A percentile compares a stretch with the other conserved stretches of the same genome.
Evolutionary conservation across 2,113 vertebrate species (phyloP).

Genomic region (Tapirus terrestris): DNA sequence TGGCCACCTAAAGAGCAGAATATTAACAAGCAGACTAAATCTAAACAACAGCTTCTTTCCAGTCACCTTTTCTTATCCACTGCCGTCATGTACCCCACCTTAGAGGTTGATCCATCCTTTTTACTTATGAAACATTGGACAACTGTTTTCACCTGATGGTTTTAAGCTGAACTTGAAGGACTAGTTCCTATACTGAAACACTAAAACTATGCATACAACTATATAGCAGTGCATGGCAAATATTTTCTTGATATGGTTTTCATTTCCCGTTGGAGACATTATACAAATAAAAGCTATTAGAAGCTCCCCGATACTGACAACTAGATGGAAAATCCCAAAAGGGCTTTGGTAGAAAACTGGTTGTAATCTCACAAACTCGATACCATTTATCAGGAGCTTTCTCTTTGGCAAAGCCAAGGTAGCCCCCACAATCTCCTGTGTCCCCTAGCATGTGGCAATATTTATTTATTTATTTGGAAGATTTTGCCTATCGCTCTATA

Average conservation of each 20-base stretch:
- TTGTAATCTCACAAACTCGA: background rate
- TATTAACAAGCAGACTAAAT: background rate
- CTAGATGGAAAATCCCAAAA: background rate
- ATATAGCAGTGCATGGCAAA: background rate
- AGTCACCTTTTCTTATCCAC: background rate
- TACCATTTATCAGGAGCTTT: background rate
- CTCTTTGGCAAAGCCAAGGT: background rate
- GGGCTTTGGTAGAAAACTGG: background rate
- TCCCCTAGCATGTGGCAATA: slow-evolving; percentile 79
- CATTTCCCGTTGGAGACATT: background rate
- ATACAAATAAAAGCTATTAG: background rate
- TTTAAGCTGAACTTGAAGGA: background rate
- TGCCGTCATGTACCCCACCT: background rate
- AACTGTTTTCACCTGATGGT: background rate
- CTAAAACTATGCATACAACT: background rate
- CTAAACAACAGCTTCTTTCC: background rate
- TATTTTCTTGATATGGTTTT: background rate
- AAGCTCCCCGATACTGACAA: background rate
- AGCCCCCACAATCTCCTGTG: background rate
- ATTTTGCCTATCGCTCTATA: slow-evolving; percentile 85
- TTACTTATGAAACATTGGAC: background rate
- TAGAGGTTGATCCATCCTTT: background rate
- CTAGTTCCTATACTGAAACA: background rate
- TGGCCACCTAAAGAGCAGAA: background rate
- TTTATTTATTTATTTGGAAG: slow-evolving; percentile 98